Evolutionary conservation across 2,113 vertebrate species (phyloP).

Genomic region (Phylloscopus whistleri): DNA sequence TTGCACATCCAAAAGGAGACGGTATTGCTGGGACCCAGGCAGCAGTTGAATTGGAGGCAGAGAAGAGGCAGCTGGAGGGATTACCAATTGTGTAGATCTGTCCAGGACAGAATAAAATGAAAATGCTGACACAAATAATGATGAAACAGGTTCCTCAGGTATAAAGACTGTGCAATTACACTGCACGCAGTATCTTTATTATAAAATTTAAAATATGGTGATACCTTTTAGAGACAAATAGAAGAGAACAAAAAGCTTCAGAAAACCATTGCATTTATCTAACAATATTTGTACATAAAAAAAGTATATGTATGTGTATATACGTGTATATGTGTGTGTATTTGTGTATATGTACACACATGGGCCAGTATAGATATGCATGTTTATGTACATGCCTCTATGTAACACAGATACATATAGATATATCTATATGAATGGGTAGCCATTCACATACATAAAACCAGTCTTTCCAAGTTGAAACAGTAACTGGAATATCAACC

Average conservation of each 20-base stretch:
- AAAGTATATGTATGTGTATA: background rate
- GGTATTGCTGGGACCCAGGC: background rate
- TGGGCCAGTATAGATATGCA: background rate
- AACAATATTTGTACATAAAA: background rate
- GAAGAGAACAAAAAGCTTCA: background rate
- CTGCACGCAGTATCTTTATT: background rate
- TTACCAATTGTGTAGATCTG: background rate
- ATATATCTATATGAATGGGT: background rate
- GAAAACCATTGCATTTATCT: background rate
- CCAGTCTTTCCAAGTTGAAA: background rate
- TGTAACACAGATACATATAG: background rate
- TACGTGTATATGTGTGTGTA: accelerated
- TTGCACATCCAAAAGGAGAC: background rate
- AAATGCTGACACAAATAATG: background rate
- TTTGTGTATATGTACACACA: background rate
- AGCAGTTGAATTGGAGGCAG: background rate
- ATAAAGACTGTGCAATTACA: background rate
- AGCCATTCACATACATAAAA: background rate
- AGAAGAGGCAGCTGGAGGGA: background rate
- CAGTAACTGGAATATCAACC: background rate
- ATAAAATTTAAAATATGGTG: background rate
- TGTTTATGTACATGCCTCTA: background rate
- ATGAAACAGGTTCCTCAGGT: background rate
- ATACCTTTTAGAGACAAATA: background rate
- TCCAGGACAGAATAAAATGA: background rate